These are phyloP conservation scores for Chrysodeixis includens DNA, from an alignment of 2,888 invertebrate species.

Conservation along the genomic window DNA sequence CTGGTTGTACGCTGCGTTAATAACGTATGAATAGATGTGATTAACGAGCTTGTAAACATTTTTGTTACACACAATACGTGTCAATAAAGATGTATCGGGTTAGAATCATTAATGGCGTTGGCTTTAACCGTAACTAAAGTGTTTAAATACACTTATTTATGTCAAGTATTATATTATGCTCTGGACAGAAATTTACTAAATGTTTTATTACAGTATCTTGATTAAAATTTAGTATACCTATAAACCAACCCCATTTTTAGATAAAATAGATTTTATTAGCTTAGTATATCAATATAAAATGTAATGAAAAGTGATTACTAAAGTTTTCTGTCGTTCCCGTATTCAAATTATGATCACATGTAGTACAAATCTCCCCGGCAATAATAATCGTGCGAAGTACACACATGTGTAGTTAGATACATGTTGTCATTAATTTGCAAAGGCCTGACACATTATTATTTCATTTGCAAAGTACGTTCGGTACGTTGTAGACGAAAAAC, in stretches of 20 bases:
- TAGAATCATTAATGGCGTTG: neutral
- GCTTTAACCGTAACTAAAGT: neutral
- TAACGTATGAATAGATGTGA: neutral
- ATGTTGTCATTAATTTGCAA: neutral
- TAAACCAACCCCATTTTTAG: no score
- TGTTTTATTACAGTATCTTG: no score
- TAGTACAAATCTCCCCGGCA: neutral
- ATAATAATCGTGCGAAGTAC: neutral
- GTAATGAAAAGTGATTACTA: no score
- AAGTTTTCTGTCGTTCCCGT: neutral
- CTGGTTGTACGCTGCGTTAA: neutral
- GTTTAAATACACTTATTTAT: neutral
- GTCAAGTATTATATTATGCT: no score
- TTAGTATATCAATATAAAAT: no score
- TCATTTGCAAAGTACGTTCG: neutral
- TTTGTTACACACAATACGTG: neutral
- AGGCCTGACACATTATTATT: neutral
- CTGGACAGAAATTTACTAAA: no score
- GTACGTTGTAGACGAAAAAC: no score
- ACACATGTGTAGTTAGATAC: neutral
- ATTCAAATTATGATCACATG: neutral
- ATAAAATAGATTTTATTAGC: no score
- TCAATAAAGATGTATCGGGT: neutral
- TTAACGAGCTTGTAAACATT: constrained; percentile 2
- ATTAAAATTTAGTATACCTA: no score